Base-by-base conservation (phyloP, 1,140 invertebrate genomes). In the Limonius californicus region DNA sequence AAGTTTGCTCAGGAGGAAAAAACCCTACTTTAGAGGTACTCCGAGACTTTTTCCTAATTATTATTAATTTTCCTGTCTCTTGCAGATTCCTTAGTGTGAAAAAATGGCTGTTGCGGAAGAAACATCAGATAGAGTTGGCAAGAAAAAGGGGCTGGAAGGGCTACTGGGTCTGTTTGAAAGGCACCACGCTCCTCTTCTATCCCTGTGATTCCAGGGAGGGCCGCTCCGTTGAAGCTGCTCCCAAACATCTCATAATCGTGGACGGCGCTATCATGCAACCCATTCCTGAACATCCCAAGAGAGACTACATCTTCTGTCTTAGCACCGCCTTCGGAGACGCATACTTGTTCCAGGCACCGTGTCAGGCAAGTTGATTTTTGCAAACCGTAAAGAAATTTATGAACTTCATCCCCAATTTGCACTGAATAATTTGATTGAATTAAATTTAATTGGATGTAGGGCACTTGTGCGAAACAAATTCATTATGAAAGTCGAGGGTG, bases 261-360 rank as follows among this genome's bases (percentile, higher is more conserved):
- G 95, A 98, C 77, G 95, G 95, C 39, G 94, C 95, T 63, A 96
- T 99, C 73, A 95, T 97, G 89, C 96, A 98, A 79, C 93, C 95
- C 20, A 96, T 98, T 74, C 96, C 96, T 7, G 96, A 99, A 78
- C 95, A 99, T 80, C 96, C 96, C 0, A 98, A 97, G 79, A 83
- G 94, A 67, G 95, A 99, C 80, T 92, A 95, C 78, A 97, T 98
- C 77, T 98, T 98, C 83, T 98, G 95, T 76, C 83, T 98, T 62
- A 97, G 94, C 79, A 98, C 95, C 1, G 94, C 95, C 9, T 98
- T 97, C 79, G 96, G 96, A 57, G 96, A 98, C 80, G 95, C 95
- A 50, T 98, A 98, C 80, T 82, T 99, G 21, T 97, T 98, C 79
- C 95, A 98, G 85, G 95, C 96, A 75, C 86, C 84, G 16, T 87